These are phyloP conservation scores for Flexamia atlantica DNA, from an alignment of 2,888 invertebrate genomes.

Conservation along the genomic window DNA sequence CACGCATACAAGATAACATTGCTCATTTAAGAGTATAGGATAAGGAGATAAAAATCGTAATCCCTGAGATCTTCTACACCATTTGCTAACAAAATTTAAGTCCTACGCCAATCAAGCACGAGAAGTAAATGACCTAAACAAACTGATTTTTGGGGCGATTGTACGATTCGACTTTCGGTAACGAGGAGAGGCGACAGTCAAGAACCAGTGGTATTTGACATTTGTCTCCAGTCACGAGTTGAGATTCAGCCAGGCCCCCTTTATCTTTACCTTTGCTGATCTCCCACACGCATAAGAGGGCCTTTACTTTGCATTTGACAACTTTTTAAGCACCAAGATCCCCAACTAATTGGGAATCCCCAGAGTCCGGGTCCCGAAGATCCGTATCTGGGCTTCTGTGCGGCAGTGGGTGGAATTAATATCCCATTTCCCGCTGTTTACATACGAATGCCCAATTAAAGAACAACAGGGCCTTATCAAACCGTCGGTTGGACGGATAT, in stretches of 20 bases:
- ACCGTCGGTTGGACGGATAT: constrained; percentile 22
- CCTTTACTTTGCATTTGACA: constrained; percentile 24
- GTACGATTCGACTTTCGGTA: no score
- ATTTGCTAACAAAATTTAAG: no score
- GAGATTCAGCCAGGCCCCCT: background rate
- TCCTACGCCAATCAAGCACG: no score
- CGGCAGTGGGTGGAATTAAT: constrained; percentile 55
- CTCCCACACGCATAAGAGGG: background rate
- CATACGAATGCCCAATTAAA: constrained; percentile 58
- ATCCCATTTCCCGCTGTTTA: constrained; percentile 49
- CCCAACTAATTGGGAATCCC: constrained; percentile 35
- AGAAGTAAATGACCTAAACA: no score
- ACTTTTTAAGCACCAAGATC: constrained; percentile 18
- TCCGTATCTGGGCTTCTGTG: constrained; percentile 43
- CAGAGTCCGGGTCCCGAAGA: constrained; percentile 23
- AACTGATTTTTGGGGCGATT: no score
- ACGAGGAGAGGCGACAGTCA: no score
- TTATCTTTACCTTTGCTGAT: background rate
- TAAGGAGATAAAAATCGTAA: no score
- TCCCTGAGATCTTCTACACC: no score
- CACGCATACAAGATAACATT: no score
- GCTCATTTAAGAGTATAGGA: no score
- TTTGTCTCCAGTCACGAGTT: no score
- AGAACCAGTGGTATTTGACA: no score
- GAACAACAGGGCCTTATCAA: constrained; percentile 40